phyloP scores from a whole-genome alignment of 92 coral and sea anemone genomes.

The Phenganax marumi region DNA sequence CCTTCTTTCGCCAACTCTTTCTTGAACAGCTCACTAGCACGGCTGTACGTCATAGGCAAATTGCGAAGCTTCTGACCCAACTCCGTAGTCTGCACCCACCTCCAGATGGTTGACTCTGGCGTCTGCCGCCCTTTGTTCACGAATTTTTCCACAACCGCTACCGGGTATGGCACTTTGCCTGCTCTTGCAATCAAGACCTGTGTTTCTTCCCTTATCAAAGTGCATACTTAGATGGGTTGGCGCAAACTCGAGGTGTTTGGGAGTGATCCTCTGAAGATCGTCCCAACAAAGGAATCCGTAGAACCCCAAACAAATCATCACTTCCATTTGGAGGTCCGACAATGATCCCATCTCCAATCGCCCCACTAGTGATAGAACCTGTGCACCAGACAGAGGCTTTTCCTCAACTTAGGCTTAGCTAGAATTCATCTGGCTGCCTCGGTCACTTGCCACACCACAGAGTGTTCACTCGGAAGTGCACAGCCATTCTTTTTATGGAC shows the following conservation, averaged over 20 bases:
- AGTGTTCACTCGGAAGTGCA: not conserved
- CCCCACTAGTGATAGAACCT: not conserved
- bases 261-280: constrained; percentile 35
- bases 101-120: constrained; percentile 24
- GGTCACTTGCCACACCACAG: constrained; percentile 23
- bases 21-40: constrained; percentile 51
- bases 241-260: constrained; percentile 35
- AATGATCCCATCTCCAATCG: constrained; percentile 5
- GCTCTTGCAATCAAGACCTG: constrained; percentile 49
- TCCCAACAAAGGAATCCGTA: constrained; percentile 57
- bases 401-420: not conserved
- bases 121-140: constrained; percentile 34
- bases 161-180: constrained; percentile 49
- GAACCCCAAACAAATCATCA: constrained; percentile 37
- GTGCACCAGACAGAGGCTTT: not conserved
- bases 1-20: constrained; percentile 32
- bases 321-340: constrained; percentile 41
- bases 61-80: constrained; percentile 35
- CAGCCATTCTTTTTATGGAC: constrained; percentile 37
- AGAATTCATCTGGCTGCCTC: not conserved
- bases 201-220: constrained; percentile 34
- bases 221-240: constrained; percentile 45
- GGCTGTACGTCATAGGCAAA: constrained; percentile 50
- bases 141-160: constrained; percentile 49
- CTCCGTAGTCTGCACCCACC: constrained; percentile 48